Evolutionary conservation across 1,140 invertebrate species (phyloP).

Genomic region (Laupala kohalensis): DNA sequence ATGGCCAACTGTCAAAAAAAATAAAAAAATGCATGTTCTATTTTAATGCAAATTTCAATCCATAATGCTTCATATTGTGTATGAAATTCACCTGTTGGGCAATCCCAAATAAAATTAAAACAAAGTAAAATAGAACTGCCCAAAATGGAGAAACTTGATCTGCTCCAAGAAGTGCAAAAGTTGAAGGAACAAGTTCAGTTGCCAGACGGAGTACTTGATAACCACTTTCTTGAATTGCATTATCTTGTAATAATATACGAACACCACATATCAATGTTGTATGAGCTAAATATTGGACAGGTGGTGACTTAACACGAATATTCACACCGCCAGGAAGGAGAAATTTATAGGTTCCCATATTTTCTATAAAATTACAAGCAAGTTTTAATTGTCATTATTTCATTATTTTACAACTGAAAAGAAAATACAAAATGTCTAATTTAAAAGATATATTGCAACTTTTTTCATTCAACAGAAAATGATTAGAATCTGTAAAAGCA

Average conservation of each 20-base stretch:
- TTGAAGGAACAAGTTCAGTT: constrained; percentile 73
- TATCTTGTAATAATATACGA: constrained; percentile 38
- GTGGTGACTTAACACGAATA: constrained; percentile 33
- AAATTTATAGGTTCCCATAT: constrained; percentile 55
- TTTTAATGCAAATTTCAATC: background rate
- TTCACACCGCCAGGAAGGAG: constrained; percentile 31
- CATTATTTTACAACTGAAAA: no score
- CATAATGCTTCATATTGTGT: background rate
- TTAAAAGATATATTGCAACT: no score
- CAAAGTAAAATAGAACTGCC: constrained; percentile 75
- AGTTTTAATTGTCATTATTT: no score
- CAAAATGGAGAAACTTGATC: constrained; percentile 62
- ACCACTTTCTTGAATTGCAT: constrained; percentile 44
- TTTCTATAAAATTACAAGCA: constrained; percentile 61
- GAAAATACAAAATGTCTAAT: no score
- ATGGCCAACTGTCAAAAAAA: constrained; percentile 45
- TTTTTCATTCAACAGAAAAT: no score
- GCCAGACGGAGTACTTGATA: constrained; percentile 65
- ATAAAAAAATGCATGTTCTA: background rate
- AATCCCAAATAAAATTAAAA: constrained; percentile 71
- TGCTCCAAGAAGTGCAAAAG: constrained; percentile 54
- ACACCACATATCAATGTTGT: constrained; percentile 57
- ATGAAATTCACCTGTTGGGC: constrained; percentile 50
- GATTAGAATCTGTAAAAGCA: no score
- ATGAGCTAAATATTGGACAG: constrained; percentile 51